phyloP scores from a whole-genome alignment of 1,140 invertebrate genomes.

The Ridgeia piscesae region DNA sequence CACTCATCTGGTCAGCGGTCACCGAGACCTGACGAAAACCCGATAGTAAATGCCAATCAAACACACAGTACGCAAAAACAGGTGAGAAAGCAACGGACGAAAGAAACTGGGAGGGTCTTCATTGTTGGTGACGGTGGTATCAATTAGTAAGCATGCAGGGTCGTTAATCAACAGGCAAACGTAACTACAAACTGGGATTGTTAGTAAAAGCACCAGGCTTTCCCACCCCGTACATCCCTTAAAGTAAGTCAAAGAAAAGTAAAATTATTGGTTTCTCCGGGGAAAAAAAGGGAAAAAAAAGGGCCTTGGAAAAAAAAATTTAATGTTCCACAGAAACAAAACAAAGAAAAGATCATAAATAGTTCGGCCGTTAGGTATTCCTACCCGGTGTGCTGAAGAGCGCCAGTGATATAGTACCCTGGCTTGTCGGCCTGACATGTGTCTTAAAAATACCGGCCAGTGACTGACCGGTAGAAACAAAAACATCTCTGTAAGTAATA shows the following conservation, averaged over 20 bases:
- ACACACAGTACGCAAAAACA: background rate
- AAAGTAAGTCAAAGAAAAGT: background rate
- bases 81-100: background rate
- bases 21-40: background rate
- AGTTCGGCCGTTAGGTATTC: background rate
- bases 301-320: background rate
- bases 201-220: background rate
- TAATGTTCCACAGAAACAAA: slow-evolving; percentile 19
- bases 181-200: slow-evolving; percentile 5
- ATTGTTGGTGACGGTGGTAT: background rate
- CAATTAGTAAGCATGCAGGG: background rate
- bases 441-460: background rate
- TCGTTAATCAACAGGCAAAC: slow-evolving; percentile 10
- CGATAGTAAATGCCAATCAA: background rate
- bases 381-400: background rate
- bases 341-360: slow-evolving; percentile 12
- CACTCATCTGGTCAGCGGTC: background rate
- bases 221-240: background rate
- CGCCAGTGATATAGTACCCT: background rate
- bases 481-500: background rate
- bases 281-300: slow-evolving; percentile 11
- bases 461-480: background rate
- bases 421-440: background rate
- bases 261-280: background rate
- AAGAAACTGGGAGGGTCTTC: background rate